Percentiles rank a stretch among this genome's conserved stretches.
phyloP scores from a whole-genome alignment of 2,113 vertebrate species.

The Nibea coibor region DNA sequence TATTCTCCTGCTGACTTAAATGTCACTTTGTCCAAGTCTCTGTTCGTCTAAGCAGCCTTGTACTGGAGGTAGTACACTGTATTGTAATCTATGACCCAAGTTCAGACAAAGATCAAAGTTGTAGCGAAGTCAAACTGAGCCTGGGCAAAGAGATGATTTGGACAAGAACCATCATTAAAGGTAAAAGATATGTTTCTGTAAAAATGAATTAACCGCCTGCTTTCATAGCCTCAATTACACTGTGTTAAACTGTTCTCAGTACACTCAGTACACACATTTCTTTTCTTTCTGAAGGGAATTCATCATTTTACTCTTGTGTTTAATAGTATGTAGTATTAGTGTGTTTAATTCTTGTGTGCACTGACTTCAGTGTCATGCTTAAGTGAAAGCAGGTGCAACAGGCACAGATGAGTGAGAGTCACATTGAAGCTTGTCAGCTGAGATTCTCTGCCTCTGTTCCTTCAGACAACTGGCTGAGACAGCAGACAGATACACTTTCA shows the following conservation, averaged over 20 bases:
- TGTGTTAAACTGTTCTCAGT: background rate
- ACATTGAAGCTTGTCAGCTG: slow-evolving; percentile 36
- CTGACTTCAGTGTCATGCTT: background rate
- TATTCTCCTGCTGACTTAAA: slow-evolving; percentile 9
- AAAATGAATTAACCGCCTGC: slow-evolving; percentile 2
- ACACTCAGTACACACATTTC: background rate
- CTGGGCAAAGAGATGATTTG: background rate
- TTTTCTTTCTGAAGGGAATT: slow-evolving; percentile 5
- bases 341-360: slow-evolving; percentile 3
- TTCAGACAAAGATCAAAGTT: background rate
- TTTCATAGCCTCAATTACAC: too few relatives aligned
- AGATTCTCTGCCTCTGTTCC: slow-evolving; percentile 9
- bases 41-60: slow-evolving; percentile 10
- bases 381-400: slow-evolving; percentile 32
- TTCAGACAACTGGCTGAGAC: slow-evolving; percentile 3
- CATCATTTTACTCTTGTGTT: background rate
- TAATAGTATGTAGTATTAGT: too few relatives aligned
- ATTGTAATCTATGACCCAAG: slow-evolving; percentile 16
- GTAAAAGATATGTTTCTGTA: slow-evolving; percentile 12
- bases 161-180: background rate
- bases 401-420: slow-evolving; percentile 23
- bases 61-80: background rate
- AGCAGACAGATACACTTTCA: slow-evolving; percentile 19
- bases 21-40: slow-evolving; percentile 20
- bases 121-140: background rate